Evolutionary conservation across 2,888 invertebrate species (phyloP).

Genomic region (Gymnoscelis rufifasciata): DNA sequence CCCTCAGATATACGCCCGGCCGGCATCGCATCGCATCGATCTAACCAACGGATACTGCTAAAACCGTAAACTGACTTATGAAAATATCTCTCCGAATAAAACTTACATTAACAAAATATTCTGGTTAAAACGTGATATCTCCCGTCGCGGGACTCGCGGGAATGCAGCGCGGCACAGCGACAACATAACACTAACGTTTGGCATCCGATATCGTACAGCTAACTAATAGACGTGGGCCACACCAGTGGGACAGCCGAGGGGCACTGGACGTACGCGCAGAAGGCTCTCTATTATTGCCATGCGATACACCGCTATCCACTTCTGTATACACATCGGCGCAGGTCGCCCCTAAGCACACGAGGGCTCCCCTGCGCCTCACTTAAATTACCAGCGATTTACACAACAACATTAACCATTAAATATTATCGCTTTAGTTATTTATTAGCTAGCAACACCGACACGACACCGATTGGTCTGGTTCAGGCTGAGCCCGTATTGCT

Average conservation of each 20-base stretch:
- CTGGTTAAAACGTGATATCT: conserved; percentile 51
- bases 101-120: conserved; percentile 52
- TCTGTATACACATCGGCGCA: too few relatives aligned
- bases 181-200: conserved; percentile 48
- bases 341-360: conserved; percentile 10
- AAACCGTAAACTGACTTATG: conserved; percentile 55
- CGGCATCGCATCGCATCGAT: conserved; percentile 20
- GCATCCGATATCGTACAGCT: conserved; percentile 51
- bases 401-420: conserved; percentile 43
- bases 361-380: conserved; percentile 31
- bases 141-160: neutral
- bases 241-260: conserved; percentile 38
- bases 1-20: conserved; percentile 39
- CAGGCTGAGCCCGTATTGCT: conserved; percentile 66
- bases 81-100: conserved; percentile 57
- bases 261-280: conserved; percentile 38
- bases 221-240: conserved; percentile 42
- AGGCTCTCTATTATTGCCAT: conserved; percentile 59
- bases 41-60: conserved; percentile 33
- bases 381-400: conserved; percentile 49
- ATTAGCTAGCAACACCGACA: conserved; percentile 65
- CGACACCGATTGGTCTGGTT: conserved; percentile 73
- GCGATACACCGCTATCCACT: conserved; percentile 55
- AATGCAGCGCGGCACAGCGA: neutral
- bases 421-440: conserved; percentile 46